Evolutionary conservation across 2,888 invertebrate species (phyloP).

Genomic region (Cataglyphis altisquamis): DNA sequence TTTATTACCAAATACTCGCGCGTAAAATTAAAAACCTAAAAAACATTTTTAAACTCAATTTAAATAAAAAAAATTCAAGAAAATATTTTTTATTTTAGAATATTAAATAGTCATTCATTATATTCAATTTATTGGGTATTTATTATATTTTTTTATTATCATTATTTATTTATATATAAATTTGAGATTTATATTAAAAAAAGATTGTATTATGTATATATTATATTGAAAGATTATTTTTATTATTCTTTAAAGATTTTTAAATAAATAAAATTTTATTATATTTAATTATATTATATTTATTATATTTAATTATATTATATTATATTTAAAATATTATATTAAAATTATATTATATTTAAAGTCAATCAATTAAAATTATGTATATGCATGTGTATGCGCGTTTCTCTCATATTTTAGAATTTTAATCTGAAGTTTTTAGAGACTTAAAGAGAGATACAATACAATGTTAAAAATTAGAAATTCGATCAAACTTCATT

Average conservation of each 20-base stretch:
- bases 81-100: not conserved
- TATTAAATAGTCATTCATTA: not conserved
- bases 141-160: not conserved
- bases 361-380: conserved; percentile 20
- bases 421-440: conserved; percentile 18
- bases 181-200: not conserved
- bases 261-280: not conserved
- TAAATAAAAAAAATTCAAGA: not conserved
- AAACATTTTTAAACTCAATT: not conserved
- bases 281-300: too few species aligned
- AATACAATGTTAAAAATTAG: conserved; percentile 32
- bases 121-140: not conserved
- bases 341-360: too few species aligned
- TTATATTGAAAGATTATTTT: not conserved
- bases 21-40: not conserved
- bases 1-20: not conserved
- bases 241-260: not conserved
- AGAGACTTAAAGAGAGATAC: not conserved
- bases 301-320: too few species aligned
- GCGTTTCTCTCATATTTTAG: not conserved
- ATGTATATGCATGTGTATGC: not conserved
- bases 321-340: too few species aligned
- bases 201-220: not conserved
- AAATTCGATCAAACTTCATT: conserved; percentile 44
- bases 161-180: not conserved